These are phyloP conservation scores for Accipiter badius DNA, from an alignment of 2,797 vertebrate genomes.

Conservation along the genomic window DNA sequence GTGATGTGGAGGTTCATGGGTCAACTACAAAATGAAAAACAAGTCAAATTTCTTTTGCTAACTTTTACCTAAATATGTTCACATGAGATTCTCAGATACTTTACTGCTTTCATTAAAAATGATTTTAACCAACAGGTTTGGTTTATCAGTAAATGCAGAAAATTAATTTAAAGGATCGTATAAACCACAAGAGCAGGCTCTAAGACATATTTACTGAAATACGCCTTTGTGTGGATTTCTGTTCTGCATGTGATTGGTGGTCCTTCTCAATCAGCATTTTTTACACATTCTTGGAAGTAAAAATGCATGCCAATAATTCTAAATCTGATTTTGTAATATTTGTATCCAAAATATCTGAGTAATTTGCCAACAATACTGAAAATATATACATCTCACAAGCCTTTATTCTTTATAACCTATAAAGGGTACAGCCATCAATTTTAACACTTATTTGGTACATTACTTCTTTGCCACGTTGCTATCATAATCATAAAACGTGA, in stretches of 20 bases:
- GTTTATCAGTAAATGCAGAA: not conserved
- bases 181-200: not conserved
- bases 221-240: not conserved
- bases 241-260: not conserved
- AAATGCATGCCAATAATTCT: not conserved
- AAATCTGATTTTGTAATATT: not conserved
- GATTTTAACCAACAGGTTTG: not conserved
- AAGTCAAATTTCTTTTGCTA: not conserved
- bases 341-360: not conserved
- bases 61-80: not conserved
- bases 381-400: not conserved
- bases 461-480: not conserved
- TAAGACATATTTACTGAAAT: not conserved
- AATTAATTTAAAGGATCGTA: not conserved
- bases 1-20: not conserved
- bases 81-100: not conserved
- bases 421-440: constrained; percentile 3
- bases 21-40: not conserved
- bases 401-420: not conserved
- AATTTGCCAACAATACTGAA: not conserved
- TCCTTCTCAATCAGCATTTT: not conserved
- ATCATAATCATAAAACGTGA: constrained; percentile 16
- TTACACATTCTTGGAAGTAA: not conserved
- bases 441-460: not conserved
- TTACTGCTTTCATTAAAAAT: not conserved